phyloP scores from a whole-genome alignment of 2,113 vertebrate species.

The Ceyx margarethae region DNA sequence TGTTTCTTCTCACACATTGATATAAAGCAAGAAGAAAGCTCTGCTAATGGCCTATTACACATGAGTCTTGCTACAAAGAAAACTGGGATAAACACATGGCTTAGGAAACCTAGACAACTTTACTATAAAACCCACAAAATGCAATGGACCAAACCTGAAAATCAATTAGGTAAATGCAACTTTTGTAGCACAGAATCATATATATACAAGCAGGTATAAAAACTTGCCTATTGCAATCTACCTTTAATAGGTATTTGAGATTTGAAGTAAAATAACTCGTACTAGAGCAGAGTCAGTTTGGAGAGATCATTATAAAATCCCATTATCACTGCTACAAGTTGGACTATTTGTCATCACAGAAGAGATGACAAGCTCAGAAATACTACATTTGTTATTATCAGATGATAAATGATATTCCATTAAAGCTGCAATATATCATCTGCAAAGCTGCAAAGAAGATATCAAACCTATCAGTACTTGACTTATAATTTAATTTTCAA shows the following conservation, averaged over 20 bases:
- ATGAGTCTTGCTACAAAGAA: background rate
- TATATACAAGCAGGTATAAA: background rate
- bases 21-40: background rate
- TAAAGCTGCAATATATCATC: slow-evolving; percentile 86
- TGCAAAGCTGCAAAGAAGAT: slow-evolving; percentile 80
- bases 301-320: slow-evolving; percentile 92
- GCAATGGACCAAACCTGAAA: background rate
- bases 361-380: slow-evolving; percentile 89
- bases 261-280: slow-evolving; percentile 70
- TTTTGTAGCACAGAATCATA: background rate
- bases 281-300: slow-evolving; percentile 76
- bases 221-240: slow-evolving; percentile 43
- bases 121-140: background rate
- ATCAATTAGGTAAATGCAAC: background rate
- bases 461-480: slow-evolving; percentile 80
- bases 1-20: background rate
- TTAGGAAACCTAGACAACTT: background rate
- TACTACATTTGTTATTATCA: slow-evolving; percentile 92
- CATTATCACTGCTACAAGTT: slow-evolving; percentile 89
- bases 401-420: slow-evolving; percentile 91
- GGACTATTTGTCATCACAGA: slow-evolving; percentile 94
- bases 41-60: background rate
- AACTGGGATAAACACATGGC: background rate
- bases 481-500: slow-evolving; percentile 87
- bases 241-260: slow-evolving; percentile 72